Evolutionary conservation across 2,113 vertebrate genomes (phyloP).

Genomic region (Gopherus flavomarginatus): DNA sequence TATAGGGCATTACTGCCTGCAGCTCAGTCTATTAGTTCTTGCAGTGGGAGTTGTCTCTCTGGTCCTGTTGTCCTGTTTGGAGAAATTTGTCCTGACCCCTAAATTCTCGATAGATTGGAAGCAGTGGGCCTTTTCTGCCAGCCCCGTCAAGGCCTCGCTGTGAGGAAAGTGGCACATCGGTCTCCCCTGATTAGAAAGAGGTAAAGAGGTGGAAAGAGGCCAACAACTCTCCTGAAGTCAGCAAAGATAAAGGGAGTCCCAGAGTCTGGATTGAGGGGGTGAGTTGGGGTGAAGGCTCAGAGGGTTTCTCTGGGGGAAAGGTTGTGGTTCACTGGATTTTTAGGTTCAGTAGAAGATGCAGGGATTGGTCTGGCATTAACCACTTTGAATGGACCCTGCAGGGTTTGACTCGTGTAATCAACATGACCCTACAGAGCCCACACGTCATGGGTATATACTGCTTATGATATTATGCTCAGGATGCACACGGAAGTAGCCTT

Average conservation of each 20-base stretch:
- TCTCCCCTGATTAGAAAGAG: background rate
- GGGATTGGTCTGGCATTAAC: background rate
- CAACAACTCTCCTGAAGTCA: background rate
- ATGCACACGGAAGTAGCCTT: slow-evolving; percentile 21
- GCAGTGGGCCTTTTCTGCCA: background rate
- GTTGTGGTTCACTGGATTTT: background rate
- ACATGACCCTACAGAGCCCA: background rate
- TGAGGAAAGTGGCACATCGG: background rate
- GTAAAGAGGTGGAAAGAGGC: background rate
- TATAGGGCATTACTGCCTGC: background rate
- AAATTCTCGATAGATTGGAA: background rate
- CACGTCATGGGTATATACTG: background rate
- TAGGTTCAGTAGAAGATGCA: background rate
- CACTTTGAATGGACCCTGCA: background rate
- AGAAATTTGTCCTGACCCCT: background rate
- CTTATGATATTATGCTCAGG: background rate
- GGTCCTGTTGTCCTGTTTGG: background rate
- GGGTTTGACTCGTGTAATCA: background rate
- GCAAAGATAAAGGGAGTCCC: background rate
- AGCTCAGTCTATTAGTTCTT: background rate
- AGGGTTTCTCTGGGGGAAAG: too few relatives aligned
- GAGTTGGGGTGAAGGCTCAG: background rate
- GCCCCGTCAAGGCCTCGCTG: background rate
- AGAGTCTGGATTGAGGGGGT: background rate
- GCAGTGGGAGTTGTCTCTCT: background rate